Evolutionary conservation across 2,113 vertebrate genomes (phyloP).

Genomic region (Trachemys scripta): DNA sequence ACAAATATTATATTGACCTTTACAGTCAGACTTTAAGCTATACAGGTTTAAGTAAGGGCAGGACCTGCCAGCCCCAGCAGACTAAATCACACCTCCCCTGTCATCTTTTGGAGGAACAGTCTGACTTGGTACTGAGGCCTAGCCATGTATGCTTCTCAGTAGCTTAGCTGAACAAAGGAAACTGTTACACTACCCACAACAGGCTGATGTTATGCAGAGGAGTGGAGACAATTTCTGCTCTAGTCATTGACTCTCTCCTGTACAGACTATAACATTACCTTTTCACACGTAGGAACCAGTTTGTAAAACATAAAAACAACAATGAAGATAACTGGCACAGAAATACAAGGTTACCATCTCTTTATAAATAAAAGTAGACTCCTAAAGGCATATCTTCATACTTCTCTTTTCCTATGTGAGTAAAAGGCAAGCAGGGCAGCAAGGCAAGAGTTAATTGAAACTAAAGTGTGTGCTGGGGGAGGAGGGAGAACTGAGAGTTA

Average conservation of each 20-base stretch:
- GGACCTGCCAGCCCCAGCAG: neutral
- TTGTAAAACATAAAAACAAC: accelerated
- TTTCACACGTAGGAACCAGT: neutral
- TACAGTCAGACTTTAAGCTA: neutral
- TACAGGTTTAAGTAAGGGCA: no score
- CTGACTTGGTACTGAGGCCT: neutral
- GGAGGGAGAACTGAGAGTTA: slow-evolving; percentile 33
- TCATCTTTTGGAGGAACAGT: neutral
- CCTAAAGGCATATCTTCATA: neutral
- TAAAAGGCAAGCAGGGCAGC: slow-evolving; percentile 55
- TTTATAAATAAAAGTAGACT: neutral
- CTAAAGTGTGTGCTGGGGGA: slow-evolving; percentile 11
- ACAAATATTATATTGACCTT: neutral
- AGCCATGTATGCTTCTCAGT: neutral
- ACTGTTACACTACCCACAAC: neutral
- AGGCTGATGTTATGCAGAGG: neutral
- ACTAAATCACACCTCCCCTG: neutral
- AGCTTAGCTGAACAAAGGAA: neutral
- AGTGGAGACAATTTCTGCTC: neutral
- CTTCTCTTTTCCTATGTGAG: neutral
- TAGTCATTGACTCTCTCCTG: no score
- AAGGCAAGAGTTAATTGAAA: slow-evolving; percentile 72
- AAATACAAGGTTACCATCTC: accelerated
- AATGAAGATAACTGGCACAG: accelerated
- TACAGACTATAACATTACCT: neutral